Base-by-base conservation (phyloP, 2,888 invertebrate genomes). In the Mimumesa dahlbomi region DNA sequence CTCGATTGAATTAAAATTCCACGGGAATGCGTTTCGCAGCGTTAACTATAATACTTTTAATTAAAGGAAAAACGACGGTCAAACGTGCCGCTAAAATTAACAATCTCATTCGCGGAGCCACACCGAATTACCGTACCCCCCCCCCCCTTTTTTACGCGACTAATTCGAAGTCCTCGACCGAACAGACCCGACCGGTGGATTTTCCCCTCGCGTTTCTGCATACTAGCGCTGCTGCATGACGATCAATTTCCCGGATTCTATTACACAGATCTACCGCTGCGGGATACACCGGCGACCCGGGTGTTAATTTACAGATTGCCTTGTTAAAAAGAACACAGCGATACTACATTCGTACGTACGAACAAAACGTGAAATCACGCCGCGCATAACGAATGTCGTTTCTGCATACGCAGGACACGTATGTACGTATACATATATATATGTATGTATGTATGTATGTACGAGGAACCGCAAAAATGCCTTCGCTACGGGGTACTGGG, bases 1-100 rank as follows among this genome's bases (percentile, higher is more conserved):
- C 5, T 36, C 11, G 57, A 16, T 49, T 49, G 31, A 19, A 63
- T 63, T 57, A 49, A 43, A 49, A 16, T 31, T 57, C 2, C 14
- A 13, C 7, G 11, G 13, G 14, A 5, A 29, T 29, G n/a, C 11
- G 1, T 19, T 22, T 43, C 38, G 19, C 19, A 21, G 13, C 6
- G 19, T 1, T 21, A 3, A 14, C 9, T 46, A 9, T 34, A 45
- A 56, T 40, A 16, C 13, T 48, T 42, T 49, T 29, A 58, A 58
- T 58, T 49, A 49, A 49, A 25, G 19, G 38, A 49, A 29, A 49
- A 40, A 40, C 40, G 21, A 40, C 38, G 18, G 13, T 36, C 7
- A 13, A 9, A 29, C 29, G 29, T 9, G 29, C 2, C 29, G 6
- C 29, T 6, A 1, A 9, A 29, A 29, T 9, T 29, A 9, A 36